These are phyloP conservation scores for Myopa tessellatipennis DNA, from an alignment of 2,888 invertebrate genomes.

Conservation along the genomic window DNA sequence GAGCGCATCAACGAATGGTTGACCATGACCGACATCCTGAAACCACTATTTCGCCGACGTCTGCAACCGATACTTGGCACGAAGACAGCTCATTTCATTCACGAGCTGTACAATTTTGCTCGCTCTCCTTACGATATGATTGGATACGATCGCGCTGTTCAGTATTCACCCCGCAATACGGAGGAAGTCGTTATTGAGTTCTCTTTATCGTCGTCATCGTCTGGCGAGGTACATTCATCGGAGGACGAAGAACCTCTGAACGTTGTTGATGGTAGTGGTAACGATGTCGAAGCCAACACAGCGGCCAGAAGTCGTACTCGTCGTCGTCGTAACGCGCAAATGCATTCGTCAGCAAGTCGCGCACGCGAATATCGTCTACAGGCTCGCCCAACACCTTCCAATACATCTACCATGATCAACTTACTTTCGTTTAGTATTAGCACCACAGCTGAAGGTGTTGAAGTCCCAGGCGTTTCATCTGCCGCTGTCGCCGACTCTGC, in stretches of 20 bases:
- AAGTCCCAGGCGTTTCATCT: slow-evolving; percentile 56
- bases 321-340: neutral
- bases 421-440: slow-evolving; percentile 57
- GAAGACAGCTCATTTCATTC: slow-evolving; percentile 86
- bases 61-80: slow-evolving; percentile 77
- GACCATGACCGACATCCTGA: slow-evolving; percentile 72
- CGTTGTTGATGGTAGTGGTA: slow-evolving; percentile 26
- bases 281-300: neutral
- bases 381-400: slow-evolving; percentile 13
- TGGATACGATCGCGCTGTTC: slow-evolving; percentile 81
- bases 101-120: slow-evolving; percentile 89
- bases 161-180: slow-evolving; percentile 71
- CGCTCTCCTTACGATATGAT: slow-evolving; percentile 87
- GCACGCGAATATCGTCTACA: slow-evolving; percentile 41
- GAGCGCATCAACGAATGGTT: slow-evolving; percentile 78
- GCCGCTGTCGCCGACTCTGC: slow-evolving; percentile 48
- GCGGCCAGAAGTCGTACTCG: neutral
- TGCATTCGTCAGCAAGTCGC: slow-evolving; percentile 1
- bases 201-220: slow-evolving; percentile 56
- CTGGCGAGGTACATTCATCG: slow-evolving; percentile 48
- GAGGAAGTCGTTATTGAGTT: slow-evolving; percentile 63
- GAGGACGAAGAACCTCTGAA: slow-evolving; percentile 44
- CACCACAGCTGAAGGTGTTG: slow-evolving; percentile 57
- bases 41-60: slow-evolving; percentile 76
- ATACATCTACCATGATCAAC: slow-evolving; percentile 24